These are phyloP conservation scores for Tromatobia lineatoria DNA, from an alignment of 2,888 invertebrate species.

Conservation along the genomic window DNA sequence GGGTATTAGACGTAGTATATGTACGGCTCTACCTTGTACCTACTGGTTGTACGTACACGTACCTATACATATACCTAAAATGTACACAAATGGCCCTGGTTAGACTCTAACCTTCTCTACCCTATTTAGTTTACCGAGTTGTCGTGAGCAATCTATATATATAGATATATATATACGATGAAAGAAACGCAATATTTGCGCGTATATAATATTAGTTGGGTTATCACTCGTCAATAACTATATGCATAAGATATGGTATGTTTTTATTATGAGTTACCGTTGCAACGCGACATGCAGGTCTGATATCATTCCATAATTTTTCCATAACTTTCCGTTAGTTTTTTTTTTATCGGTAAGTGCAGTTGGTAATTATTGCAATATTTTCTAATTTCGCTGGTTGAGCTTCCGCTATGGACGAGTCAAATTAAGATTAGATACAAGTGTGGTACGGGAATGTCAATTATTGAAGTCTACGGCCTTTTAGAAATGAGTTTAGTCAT, in stretches of 20 bases:
- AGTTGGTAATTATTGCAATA: not conserved
- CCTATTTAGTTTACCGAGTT: conserved; percentile 59
- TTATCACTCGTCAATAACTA: conserved; percentile 26
- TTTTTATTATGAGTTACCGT: conserved; percentile 1
- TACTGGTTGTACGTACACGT: conserved; percentile 46
- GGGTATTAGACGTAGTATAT: conserved; percentile 59
- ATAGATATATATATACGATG: not conserved
- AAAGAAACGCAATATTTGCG: not conserved
- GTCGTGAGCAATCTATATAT: conserved; percentile 32
- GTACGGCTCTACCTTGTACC: conserved; percentile 26
- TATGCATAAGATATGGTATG: conserved; percentile 1
- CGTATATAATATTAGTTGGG: not conserved
- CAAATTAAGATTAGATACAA: too few species aligned
- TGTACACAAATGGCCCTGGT: conserved; percentile 61
- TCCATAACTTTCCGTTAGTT: not conserved
- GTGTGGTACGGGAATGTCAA: too few species aligned
- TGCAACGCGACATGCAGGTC: conserved; percentile 8
- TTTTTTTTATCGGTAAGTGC: not conserved
- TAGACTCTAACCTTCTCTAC: conserved; percentile 61
- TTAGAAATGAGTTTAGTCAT: too few species aligned
- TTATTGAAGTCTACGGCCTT: too few species aligned
- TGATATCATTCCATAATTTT: conserved; percentile 7
- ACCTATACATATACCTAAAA: conserved; percentile 24
- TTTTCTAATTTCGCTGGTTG: not conserved
- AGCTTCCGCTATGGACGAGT: not conserved